These are phyloP conservation scores for Cyprinodon tularosa DNA, from an alignment of 2,113 vertebrate species.

Conservation along the genomic window DNA sequence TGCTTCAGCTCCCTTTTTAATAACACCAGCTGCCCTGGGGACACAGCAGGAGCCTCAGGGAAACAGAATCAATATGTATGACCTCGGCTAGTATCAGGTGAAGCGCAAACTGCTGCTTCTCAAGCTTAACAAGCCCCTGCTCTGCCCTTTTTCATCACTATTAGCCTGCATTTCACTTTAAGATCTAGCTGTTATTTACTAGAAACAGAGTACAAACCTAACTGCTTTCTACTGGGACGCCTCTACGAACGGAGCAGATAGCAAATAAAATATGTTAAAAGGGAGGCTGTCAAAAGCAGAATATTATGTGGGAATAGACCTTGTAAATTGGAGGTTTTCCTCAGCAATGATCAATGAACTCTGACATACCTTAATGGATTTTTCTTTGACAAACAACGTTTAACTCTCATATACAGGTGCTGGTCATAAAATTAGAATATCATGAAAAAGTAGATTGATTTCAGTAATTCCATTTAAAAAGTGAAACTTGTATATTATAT, in stretches of 20 bases:
- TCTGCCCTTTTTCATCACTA: constrained; percentile 39
- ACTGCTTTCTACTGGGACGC: constrained; percentile 1
- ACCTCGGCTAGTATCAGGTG: constrained; percentile 34
- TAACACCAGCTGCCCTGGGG: constrained; percentile 34
- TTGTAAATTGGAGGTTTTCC: constrained; percentile 31
- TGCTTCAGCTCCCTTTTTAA: constrained; percentile 35
- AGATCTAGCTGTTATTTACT: constrained; percentile 12
- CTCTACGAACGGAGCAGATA: background rate
- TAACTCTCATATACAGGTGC: constrained; percentile 8
- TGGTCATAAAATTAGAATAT: no score
- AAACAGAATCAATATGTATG: constrained; percentile 40
- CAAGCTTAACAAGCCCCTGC: constrained; percentile 32
- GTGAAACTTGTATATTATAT: no score
- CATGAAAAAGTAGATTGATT: no score
- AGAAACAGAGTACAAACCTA: background rate
- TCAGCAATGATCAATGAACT: constrained; percentile 36
- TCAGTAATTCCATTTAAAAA: no score
- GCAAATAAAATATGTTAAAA: constrained; percentile 5
- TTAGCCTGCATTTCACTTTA: constrained; percentile 9
- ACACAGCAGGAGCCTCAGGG: constrained; percentile 34
- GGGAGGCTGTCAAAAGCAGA: background rate
- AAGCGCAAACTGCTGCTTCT: constrained; percentile 29
- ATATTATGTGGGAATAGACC: constrained; percentile 25
- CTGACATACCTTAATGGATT: constrained; percentile 34
- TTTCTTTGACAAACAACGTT: constrained; percentile 19